Conservation (phyloP, 2,797 vertebrate species). For the Nyctibius grandis region DNA sequence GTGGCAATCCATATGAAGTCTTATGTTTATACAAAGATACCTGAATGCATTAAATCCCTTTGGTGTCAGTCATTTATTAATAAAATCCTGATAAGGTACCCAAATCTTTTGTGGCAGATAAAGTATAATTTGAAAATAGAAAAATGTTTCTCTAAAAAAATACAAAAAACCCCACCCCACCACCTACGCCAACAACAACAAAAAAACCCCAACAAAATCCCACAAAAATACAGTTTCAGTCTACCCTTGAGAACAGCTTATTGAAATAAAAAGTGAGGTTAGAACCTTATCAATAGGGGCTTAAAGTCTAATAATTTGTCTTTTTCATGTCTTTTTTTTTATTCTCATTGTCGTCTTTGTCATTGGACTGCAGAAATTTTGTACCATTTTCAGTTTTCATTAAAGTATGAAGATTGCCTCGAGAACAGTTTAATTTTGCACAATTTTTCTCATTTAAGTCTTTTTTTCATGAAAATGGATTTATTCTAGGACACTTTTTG, state of each 20-base stretch:
- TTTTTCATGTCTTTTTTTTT: neutral
- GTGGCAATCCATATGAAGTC: neutral
- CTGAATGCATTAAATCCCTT: neutral
- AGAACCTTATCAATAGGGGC: neutral
- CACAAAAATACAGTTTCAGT: neutral
- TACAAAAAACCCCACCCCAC: neutral
- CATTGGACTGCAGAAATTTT: neutral
- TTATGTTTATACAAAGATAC: neutral
- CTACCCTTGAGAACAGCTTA: neutral
- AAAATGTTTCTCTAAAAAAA: neutral
- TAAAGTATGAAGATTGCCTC: neutral
- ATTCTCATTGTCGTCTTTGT: neutral
- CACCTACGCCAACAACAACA: accelerated
- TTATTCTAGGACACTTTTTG: neutral
- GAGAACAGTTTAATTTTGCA: conserved; percentile 5
- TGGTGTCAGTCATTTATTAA: neutral
- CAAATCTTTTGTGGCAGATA: neutral
- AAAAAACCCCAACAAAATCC: accelerated
- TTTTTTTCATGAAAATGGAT: neutral
- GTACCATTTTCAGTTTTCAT: neutral
- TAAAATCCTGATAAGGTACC: neutral
- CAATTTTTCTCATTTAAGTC: neutral
- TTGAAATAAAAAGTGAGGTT: neutral
- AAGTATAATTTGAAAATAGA: neutral
- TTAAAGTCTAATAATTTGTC: neutral